Evolutionary conservation across 2,113 vertebrate genomes (phyloP), one percentile per base, ranked within the genome.

Genomic region (Solea solea): DNA sequence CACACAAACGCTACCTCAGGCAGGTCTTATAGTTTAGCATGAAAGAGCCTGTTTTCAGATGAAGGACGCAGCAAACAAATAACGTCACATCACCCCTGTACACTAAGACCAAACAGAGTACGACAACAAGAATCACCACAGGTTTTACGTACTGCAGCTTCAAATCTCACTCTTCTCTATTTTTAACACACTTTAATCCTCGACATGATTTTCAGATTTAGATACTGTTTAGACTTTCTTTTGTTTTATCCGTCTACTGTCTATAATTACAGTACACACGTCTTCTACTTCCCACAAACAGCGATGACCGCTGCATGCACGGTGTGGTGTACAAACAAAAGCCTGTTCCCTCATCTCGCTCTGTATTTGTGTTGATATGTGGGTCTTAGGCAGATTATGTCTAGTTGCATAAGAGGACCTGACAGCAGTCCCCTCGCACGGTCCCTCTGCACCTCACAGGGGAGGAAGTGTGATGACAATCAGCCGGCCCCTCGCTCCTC

Each of bases 391-490:
- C 58, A 72, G 60, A 64, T 9, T 6, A 8, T 44, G 58, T 60
- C 51, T 65, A 21, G 72, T 82, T 85, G 66, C 82, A 68, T 72
- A 76, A 80, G 51, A 21, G 25, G 40, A 40, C 54, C 34, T 10
- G 45, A 39, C 28, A 34, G 42, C 8, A n/a, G 13, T 39, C 42
- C 3, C 11, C 48, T 48, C 16, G 16, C 2, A 1, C 15, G 15
- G 0, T 10, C 12, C 12, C 5, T 25, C 42, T 7, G 8, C 15
- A 13, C 9, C 15, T 65, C 55, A 48, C 70, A 15, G 52, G 76
- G 73, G 73, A 82, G 78, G 75, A 88, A 84, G 39, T 57, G 59
- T n/a, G 84, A 90, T 86, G 63, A 13, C 56, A 74, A 85, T 85
- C 85, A 45, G 53, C 56, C 0, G 51, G 44, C 5, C 28, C 28